Evolutionary conservation across 2,113 vertebrate species (phyloP), one percentile per base, ranked within the genome.

Genomic region (Lagenorhynchus albirostris): DNA sequence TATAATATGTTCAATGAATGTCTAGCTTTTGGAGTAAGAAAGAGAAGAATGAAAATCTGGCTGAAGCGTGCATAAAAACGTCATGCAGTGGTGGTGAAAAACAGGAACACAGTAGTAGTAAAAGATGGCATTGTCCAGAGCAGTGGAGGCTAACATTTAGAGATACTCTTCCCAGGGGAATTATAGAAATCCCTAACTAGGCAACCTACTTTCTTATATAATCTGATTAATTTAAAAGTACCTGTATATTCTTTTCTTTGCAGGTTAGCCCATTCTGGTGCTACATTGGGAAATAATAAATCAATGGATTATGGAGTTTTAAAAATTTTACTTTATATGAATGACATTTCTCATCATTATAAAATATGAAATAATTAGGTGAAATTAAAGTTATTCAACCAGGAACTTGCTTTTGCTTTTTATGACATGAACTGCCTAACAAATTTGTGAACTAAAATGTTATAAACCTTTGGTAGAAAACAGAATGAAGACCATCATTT

Each of bases 391-490:
- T 20, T 81, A 96, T 76, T 73, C 3, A 89, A 60, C 36, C 47
- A 94, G 68, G 50, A 95, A 41, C 38, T 96, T 94, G 14, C 55
- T 96, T 97, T 97, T 92, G 1, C 13, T 77, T 96, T 62, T 95
- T 95, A 91, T 62, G 55, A 96, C 65, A 20, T 63, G 33, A 26
- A 88, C 55, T 31, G 89, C 26, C 29, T 81, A 94, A 68, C 62
- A 96, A 76, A 53, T 93, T 97, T 97, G 96, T 97, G 73, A 92
- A 38, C 21, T 92, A 76, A 98, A 97, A 97, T 96, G 88, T 95
- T 12, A 96, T 58, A 67, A 55, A 8, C 0, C 17, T 98, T 98
- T 96, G 96, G 12, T 67, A 95, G 79, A 94, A 82, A 98, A 67
- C n/a, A 77, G 91, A 93, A 97, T 4, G 5, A 87, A 86, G 33